phyloP scores from a whole-genome alignment of 2,113 vertebrate genomes.

The Rostratula benghalensis region DNA sequence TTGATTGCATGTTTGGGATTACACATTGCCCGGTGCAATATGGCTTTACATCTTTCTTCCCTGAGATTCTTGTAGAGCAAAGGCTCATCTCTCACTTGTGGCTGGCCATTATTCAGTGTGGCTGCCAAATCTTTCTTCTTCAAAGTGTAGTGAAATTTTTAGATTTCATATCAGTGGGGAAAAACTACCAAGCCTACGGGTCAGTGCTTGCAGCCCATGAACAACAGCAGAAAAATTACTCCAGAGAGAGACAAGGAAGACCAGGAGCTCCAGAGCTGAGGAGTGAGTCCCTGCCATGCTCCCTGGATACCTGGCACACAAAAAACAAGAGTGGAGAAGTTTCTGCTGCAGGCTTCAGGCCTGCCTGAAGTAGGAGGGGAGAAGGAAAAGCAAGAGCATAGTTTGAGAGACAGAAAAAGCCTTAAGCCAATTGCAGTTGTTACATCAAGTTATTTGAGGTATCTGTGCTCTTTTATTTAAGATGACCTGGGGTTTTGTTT shows the following conservation, averaged over 20 bases:
- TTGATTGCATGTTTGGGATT: neutral
- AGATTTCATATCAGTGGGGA: neutral
- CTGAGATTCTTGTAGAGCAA: neutral
- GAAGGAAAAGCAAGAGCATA: neutral
- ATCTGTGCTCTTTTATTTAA: neutral
- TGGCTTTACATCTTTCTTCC: neutral
- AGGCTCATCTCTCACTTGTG: neutral
- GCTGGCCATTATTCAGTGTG: accelerated
- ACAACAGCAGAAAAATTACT: neutral
- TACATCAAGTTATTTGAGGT: neutral
- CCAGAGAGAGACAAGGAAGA: neutral
- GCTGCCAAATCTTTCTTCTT: neutral
- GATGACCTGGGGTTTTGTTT: neutral
- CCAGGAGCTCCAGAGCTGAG: neutral
- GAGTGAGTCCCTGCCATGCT: neutral
- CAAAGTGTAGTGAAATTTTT: neutral
- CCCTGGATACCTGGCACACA: neutral
- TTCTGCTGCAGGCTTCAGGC: neutral
- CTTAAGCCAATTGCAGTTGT: neutral
- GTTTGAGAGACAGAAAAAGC: neutral
- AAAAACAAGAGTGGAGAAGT: neutral
- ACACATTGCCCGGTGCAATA: neutral
- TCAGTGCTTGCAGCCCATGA: neutral
- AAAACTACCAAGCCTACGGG: neutral
- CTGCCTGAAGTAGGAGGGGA: neutral